These are phyloP conservation scores for Porites cylindrica DNA, from an alignment of 92 coral and sea anemone species.

Conservation along the genomic window DNA sequence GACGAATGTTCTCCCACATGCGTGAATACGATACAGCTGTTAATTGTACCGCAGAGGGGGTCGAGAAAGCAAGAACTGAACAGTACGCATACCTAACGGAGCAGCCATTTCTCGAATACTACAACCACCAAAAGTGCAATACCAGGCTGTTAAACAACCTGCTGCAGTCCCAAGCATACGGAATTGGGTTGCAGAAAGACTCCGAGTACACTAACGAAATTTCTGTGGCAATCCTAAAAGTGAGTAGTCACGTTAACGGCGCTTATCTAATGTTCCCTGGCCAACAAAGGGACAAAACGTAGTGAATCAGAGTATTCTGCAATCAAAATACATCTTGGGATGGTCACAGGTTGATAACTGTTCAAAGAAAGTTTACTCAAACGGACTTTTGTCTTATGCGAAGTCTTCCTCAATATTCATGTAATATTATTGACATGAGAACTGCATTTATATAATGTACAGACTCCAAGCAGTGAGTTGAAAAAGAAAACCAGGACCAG, in stretches of 20 bases:
- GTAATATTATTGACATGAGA: too few relatives aligned
- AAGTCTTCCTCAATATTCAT: too few relatives aligned
- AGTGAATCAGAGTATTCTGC: too few relatives aligned
- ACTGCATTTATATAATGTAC: too few relatives aligned
- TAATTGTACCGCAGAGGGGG: constrained; percentile 73
- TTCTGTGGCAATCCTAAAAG: constrained; percentile 87
- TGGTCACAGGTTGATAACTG: too few relatives aligned
- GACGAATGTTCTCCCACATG: constrained; percentile 85
- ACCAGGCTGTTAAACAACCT: constrained; percentile 83
- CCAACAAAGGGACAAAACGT: too few relatives aligned
- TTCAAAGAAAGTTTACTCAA: too few relatives aligned
- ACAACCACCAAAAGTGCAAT: constrained; percentile 81
- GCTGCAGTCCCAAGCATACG: constrained; percentile 89
- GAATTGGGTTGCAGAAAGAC: constrained; percentile 88
- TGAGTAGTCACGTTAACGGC: constrained; percentile 12
- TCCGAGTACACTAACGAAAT: constrained; percentile 83
- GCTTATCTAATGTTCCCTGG: too few relatives aligned
- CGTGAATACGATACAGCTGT: constrained; percentile 67
- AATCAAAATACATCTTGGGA: too few relatives aligned
- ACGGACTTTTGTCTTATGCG: too few relatives aligned
- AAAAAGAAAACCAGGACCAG: too few relatives aligned
- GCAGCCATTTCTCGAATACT: constrained; percentile 78
- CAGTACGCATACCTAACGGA: constrained; percentile 91
- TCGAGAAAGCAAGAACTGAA: constrained; percentile 68
- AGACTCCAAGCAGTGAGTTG: too few relatives aligned